These are phyloP conservation scores for Drosophila maculinotata DNA, from an alignment of 2,888 invertebrate species.

Conservation along the genomic window DNA sequence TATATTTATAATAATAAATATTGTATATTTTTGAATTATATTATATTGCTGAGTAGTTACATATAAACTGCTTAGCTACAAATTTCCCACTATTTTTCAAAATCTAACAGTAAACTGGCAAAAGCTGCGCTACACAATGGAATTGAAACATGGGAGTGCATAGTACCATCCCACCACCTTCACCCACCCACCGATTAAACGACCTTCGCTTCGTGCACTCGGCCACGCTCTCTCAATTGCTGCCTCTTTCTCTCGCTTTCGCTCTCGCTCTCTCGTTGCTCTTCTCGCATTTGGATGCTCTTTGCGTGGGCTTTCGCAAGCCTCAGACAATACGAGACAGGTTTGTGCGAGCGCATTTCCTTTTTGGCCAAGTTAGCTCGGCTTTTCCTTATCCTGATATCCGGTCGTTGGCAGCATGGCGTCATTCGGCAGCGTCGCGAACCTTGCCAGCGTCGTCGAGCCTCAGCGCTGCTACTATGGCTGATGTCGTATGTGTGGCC, in stretches of 20 bases:
- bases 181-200: constrained; percentile 14
- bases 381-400: constrained; percentile 66
- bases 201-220: constrained; percentile 39
- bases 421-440: constrained; percentile 32
- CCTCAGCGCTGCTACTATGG: constrained; percentile 8
- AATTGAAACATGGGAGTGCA: constrained; percentile 54
- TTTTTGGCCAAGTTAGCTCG: constrained; percentile 59
- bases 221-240: constrained; percentile 3
- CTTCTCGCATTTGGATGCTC: no score
- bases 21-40: no score
- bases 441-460: constrained; percentile 4
- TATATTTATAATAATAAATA: no score
- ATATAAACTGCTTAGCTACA: background rate
- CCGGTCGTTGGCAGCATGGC: constrained; percentile 53
- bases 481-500: constrained; percentile 25
- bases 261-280: background rate
- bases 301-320: constrained; percentile 27
- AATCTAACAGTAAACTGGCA: constrained; percentile 11
- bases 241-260: background rate
- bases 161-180: background rate
- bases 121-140: constrained; percentile 35
- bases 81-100: constrained; percentile 61
- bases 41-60: background rate
- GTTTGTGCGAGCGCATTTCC: constrained; percentile 59
- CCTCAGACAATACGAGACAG: constrained; percentile 70